Conservation (phyloP, 2,888 invertebrate species). For the Hoplodrina blanda region DNA sequence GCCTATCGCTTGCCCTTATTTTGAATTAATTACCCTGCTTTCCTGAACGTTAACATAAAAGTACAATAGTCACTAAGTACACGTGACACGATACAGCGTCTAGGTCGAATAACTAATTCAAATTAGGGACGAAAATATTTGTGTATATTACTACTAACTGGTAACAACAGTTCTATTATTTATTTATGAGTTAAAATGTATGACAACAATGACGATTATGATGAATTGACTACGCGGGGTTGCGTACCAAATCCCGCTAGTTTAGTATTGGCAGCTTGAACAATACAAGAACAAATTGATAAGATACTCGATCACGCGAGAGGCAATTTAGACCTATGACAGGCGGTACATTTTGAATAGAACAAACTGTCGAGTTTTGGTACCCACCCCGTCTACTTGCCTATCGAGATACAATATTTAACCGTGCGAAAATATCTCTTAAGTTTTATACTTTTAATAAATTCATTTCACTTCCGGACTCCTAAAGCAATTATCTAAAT, state of each 20-base stretch:
- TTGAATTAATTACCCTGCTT: constrained; percentile 72
- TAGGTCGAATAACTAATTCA: constrained; percentile 70
- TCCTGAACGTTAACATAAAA: constrained; percentile 52
- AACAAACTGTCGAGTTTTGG: constrained; percentile 64
- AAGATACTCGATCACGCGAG: constrained; percentile 19
- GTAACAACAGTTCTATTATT: constrained; percentile 84
- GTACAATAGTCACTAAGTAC: constrained; percentile 49
- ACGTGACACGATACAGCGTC: constrained; percentile 53
- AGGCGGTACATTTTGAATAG: constrained; percentile 21
- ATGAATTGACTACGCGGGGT: constrained; percentile 80
- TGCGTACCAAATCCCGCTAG: constrained; percentile 65
- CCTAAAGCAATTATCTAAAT: constrained; percentile 89
- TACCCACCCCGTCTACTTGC: constrained; percentile 71
- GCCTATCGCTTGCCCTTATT: constrained; percentile 62
- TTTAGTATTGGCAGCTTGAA: constrained; percentile 56
- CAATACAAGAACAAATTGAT: constrained; percentile 14
- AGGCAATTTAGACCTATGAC: constrained; percentile 11
- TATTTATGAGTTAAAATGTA: constrained; percentile 71
- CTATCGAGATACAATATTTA: constrained; percentile 82
- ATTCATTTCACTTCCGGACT: constrained; percentile 90
- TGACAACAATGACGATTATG: constrained; percentile 76
- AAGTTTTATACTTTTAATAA: constrained; percentile 87
- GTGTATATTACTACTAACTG: constrained; percentile 79
- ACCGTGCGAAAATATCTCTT: constrained; percentile 90
- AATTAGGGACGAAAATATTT: constrained; percentile 69